Percentiles rank a stretch among this genome's conserved stretches.
Conservation (phyloP, 2,797 vertebrate species). For the Poecilia picta region DNA sequence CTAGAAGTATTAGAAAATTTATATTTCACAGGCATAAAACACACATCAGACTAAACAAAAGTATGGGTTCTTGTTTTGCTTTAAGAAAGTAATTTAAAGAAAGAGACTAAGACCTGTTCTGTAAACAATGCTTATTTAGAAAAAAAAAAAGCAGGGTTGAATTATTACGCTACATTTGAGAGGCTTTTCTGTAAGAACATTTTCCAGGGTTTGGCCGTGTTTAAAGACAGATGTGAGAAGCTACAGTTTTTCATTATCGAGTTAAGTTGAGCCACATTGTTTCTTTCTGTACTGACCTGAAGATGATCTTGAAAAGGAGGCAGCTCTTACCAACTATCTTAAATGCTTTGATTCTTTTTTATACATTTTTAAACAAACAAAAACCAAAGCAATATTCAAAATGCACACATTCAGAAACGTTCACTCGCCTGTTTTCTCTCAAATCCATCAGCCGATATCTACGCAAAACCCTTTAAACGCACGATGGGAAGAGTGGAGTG, state of each 20-base stretch:
- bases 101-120: background rate
- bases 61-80: background rate
- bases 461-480: slow-evolving; percentile 62
- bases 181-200: slow-evolving; percentile 32
- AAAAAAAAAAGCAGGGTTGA: slow-evolving; percentile 12
- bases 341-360: background rate
- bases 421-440: slow-evolving; percentile 36
- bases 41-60: background rate
- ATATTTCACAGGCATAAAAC: background rate
- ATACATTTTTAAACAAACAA: background rate
- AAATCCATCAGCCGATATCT: slow-evolving; percentile 68
- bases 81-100: background rate
- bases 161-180: slow-evolving; percentile 44
- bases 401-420: slow-evolving; percentile 18
- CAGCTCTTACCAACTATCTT: background rate
- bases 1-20: background rate
- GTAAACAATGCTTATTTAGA: background rate
- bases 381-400: background rate
- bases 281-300: slow-evolving; percentile 28
- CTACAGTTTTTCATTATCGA: slow-evolving; percentile 60
- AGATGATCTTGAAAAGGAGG: slow-evolving; percentile 21
- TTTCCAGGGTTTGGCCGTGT: slow-evolving; percentile 37
- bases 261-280: slow-evolving; percentile 60
- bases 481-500: slow-evolving; percentile 53
- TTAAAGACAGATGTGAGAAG: slow-evolving; percentile 69